Percentiles rank a stretch among this genome's conserved stretches.
These are phyloP conservation scores for Megaceryle maxima DNA, from an alignment of 2,113 vertebrate species.

Conservation along the genomic window DNA sequence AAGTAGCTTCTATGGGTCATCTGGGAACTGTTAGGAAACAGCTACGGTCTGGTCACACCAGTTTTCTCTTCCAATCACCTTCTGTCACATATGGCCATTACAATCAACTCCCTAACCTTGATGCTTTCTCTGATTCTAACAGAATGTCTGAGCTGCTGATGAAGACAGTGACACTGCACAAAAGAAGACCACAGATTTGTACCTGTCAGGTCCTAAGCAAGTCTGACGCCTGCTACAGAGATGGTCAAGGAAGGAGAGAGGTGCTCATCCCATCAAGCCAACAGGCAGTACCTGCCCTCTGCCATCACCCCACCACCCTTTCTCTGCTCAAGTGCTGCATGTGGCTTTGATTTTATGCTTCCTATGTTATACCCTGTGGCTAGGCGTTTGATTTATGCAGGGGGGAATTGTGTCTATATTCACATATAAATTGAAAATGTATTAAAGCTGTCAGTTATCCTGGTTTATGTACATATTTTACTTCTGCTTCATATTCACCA, in stretches of 20 bases:
- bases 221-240: not conserved
- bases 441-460: slow-evolving; percentile 64
- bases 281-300: not conserved
- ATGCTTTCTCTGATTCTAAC: not conserved
- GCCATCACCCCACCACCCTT: not conserved
- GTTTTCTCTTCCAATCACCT: not conserved
- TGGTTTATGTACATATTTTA: slow-evolving; percentile 51
- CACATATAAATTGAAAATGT: slow-evolving; percentile 41
- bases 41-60: not conserved
- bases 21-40: not conserved
- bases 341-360: not conserved
- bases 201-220: not conserved
- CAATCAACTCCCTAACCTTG: not conserved
- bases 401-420: slow-evolving; percentile 25
- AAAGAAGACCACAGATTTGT: not conserved
- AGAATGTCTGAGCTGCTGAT: not conserved
- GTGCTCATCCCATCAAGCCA: not conserved
- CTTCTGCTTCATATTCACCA: slow-evolving; percentile 52
- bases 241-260: not conserved
- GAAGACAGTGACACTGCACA: not conserved
- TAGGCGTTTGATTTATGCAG: not conserved
- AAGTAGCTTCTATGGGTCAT: not conserved
- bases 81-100: not conserved
- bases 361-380: not conserved
- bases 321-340: not conserved